A percentile compares a stretch with the other conserved stretches of the same genome.
Conservation (phyloP, 1,140 invertebrate species). For the Apis cerana region DNA sequence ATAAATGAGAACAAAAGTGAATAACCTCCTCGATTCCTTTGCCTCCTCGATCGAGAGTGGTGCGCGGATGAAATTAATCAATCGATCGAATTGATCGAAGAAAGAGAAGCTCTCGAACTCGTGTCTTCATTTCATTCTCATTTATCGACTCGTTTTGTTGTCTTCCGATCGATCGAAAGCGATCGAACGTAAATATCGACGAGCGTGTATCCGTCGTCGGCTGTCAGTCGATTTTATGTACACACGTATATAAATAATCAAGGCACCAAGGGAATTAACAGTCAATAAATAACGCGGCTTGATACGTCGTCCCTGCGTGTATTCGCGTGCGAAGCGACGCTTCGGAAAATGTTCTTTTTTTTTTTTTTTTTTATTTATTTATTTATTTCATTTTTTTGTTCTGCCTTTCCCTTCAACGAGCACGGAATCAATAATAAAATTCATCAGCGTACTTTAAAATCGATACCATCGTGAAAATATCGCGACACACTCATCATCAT, state of each 20-base stretch:
- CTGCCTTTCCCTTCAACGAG: background rate
- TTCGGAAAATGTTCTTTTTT: background rate
- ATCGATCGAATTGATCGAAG: background rate
- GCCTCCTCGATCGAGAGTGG: background rate
- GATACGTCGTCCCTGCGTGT: background rate
- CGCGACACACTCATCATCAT: background rate
- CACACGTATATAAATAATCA: slow-evolving; percentile 65
- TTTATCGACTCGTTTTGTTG: slow-evolving; percentile 46
- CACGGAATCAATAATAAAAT: background rate
- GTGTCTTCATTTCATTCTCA: slow-evolving; percentile 47
- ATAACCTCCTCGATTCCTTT: background rate
- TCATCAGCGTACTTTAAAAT: background rate
- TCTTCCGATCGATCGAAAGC: slow-evolving; percentile 25
- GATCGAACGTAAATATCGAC: background rate
- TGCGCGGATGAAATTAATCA: background rate
- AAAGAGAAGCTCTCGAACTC: background rate
- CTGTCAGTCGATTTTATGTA: slow-evolving; percentile 57
- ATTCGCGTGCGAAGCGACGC: slow-evolving; percentile 2
- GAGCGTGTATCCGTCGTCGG: slow-evolving; percentile 31
- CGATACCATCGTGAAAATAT: slow-evolving; percentile 2
- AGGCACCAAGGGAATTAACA: slow-evolving; percentile 65
- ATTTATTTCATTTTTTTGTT: background rate
- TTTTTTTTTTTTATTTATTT: background rate
- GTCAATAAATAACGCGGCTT: slow-evolving; percentile 59
- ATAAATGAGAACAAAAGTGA: slow-evolving; percentile 44